phyloP scores from a whole-genome alignment of 2,113 vertebrate genomes.

The Daboia siamensis region DNA sequence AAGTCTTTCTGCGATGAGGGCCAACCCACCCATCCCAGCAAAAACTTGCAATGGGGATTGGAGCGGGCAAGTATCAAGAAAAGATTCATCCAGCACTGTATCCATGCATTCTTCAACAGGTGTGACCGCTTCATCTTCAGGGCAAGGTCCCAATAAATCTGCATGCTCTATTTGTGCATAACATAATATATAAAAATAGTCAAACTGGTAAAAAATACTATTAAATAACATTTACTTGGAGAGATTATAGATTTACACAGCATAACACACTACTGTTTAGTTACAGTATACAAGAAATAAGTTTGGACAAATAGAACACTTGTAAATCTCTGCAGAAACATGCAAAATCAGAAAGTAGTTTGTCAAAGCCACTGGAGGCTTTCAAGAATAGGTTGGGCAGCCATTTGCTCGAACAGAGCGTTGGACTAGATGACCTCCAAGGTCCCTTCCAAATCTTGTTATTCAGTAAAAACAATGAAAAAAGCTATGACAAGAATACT shows the following conservation, averaged over 20 bases:
- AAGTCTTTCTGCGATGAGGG: conserved; percentile 93
- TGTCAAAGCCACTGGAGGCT: neutral
- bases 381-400: too few relatives aligned
- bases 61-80: conserved; percentile 92
- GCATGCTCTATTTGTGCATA: conserved; percentile 76
- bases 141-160: conserved; percentile 86
- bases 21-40: conserved; percentile 95
- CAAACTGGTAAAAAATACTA: neutral
- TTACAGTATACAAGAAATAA: neutral
- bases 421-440: too few relatives aligned
- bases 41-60: conserved; percentile 98
- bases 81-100: conserved; percentile 84
- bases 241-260: neutral
- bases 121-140: conserved; percentile 88
- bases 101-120: conserved; percentile 89
- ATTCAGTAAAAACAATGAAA: neutral
- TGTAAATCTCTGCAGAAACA: neutral
- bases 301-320: neutral
- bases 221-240: neutral
- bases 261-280: neutral
- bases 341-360: neutral
- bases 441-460: too few relatives aligned
- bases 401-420: too few relatives aligned
- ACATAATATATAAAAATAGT: conserved; percentile 31
- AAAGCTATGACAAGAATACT: neutral